phyloP scores from a whole-genome alignment of 2,113 vertebrate species.

The Protobothrops mucrosquamatus region DNA sequence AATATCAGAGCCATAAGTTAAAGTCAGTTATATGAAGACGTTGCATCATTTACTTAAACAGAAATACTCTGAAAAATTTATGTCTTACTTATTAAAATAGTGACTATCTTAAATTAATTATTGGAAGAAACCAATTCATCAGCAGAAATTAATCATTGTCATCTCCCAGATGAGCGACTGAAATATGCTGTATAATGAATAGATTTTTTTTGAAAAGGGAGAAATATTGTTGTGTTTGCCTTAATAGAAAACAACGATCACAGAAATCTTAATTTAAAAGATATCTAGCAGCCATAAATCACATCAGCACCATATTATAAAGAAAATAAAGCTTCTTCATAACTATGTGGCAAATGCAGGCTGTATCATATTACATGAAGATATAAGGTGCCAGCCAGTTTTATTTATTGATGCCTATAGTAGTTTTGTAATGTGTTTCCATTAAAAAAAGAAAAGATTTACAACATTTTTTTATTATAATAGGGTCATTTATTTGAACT shows the following conservation, averaged over 20 bases:
- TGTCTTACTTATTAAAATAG: slow-evolving; percentile 68
- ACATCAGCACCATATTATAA: slow-evolving; percentile 62
- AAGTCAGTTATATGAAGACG: slow-evolving; percentile 67
- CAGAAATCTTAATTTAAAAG: slow-evolving; percentile 78
- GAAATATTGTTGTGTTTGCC: slow-evolving; percentile 65
- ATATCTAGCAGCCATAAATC: slow-evolving; percentile 72
- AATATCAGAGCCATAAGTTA: slow-evolving; percentile 65
- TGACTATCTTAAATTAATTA: slow-evolving; percentile 71
- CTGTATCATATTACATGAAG: neutral
- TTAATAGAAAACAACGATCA: slow-evolving; percentile 78
- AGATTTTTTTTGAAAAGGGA: slow-evolving; percentile 68
- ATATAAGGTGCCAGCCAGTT: neutral
- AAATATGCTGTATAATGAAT: slow-evolving; percentile 47
- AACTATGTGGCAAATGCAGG: slow-evolving; percentile 39
- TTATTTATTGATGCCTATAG: slow-evolving; percentile 24
- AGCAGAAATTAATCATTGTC: slow-evolving; percentile 74
- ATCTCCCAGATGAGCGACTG: slow-evolving; percentile 41
- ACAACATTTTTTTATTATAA: slow-evolving; percentile 13
- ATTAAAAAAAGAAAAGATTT: slow-evolving; percentile 16
- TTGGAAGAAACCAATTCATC: slow-evolving; percentile 68
- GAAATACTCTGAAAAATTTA: slow-evolving; percentile 65
- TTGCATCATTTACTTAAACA: slow-evolving; percentile 70
- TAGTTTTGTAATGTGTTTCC: slow-evolving; percentile 16
- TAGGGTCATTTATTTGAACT: slow-evolving; percentile 2
- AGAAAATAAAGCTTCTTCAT: slow-evolving; percentile 62